These are phyloP conservation scores for Spea multiplicata DNA, from an alignment of 2,113 vertebrate genomes.

Conservation along the genomic window DNA sequence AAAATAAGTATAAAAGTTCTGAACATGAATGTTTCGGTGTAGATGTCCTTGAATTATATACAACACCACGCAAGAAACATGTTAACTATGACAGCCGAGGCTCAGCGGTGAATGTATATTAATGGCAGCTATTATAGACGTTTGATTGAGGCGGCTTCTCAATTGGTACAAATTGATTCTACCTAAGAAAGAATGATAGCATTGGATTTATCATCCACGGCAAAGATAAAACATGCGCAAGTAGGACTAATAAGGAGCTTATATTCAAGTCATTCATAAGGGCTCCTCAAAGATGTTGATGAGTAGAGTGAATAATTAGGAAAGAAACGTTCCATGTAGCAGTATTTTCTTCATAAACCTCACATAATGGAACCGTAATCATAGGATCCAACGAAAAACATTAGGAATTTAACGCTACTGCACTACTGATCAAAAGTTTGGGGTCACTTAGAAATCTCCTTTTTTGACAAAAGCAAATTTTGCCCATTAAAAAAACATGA, in stretches of 20 bases:
- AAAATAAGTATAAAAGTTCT: no score
- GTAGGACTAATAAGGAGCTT: conserved; percentile 38
- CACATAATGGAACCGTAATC: no score
- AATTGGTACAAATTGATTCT: conserved; percentile 61
- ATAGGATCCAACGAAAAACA: no score
- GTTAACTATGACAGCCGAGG: conserved; percentile 51
- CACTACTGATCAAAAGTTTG: no score
- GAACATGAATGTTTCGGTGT: conserved; percentile 13
- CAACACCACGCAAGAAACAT: not conserved
- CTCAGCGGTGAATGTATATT: conserved; percentile 59
- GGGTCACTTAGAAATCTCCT: no score
- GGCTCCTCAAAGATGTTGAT: no score
- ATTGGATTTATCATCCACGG: conserved; percentile 55
- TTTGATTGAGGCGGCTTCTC: conserved; percentile 75
- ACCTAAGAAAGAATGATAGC: conserved; percentile 56
- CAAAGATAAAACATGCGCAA: conserved; percentile 53
- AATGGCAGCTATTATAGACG: conserved; percentile 73
- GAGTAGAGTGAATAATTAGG: no score
- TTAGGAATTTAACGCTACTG: no score
- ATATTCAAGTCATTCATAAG: conserved; percentile 48
- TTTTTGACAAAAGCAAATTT: no score
- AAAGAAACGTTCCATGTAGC: no score
- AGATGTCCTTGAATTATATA: not conserved
- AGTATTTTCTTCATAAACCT: no score
- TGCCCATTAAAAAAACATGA: no score